These are phyloP conservation scores for Thamnophis elegans DNA, from an alignment of 2,797 vertebrate genomes.

Conservation along the genomic window DNA sequence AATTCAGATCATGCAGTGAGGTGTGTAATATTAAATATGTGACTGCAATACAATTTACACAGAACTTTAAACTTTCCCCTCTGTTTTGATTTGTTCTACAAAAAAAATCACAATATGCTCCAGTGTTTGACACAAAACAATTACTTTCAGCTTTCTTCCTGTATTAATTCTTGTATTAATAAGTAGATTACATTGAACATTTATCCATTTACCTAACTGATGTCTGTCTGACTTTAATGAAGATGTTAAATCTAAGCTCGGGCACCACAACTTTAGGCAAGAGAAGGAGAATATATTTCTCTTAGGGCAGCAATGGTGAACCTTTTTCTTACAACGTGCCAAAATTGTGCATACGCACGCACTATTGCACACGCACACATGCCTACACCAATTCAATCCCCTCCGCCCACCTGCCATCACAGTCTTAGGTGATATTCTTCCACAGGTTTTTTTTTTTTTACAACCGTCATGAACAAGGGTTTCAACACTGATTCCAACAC, in stretches of 20 bases:
- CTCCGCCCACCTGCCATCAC: too few species aligned
- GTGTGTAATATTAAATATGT: conserved; percentile 11
- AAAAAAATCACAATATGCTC: background rate
- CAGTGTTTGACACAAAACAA: background rate
- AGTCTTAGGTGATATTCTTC: background rate
- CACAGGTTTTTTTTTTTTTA: background rate
- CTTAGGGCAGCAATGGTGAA: background rate
- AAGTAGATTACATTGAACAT: background rate
- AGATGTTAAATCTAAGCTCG: background rate
- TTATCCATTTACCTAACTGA: background rate
- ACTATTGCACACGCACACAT: too few species aligned
- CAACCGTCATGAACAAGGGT: background rate
- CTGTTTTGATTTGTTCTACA: background rate
- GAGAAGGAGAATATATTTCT: background rate
- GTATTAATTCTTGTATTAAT: background rate
- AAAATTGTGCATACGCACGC: too few species aligned
- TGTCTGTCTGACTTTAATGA: background rate
- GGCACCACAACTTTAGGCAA: background rate
- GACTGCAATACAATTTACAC: background rate
- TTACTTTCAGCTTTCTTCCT: background rate
- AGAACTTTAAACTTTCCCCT: background rate
- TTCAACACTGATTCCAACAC: too few species aligned
- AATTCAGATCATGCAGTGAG: conserved; percentile 15
- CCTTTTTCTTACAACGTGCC: too few species aligned
- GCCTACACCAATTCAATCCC: too few species aligned